Base-by-base conservation (phyloP, 2,888 invertebrate genomes). In the Toxonevra muliebris region DNA sequence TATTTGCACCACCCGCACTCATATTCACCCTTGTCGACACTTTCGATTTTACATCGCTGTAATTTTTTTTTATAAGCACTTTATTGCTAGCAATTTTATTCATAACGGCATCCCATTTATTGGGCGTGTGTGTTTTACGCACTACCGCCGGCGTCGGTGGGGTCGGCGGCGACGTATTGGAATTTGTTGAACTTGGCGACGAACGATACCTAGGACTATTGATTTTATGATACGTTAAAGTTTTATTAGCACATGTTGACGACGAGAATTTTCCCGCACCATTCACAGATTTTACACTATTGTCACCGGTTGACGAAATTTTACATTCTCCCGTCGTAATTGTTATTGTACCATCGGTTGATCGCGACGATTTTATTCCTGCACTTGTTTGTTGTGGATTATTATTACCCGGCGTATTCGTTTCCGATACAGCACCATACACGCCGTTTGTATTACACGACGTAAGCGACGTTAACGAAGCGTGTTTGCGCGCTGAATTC, bases 41-140 rank as follows among this genome's bases (percentile, higher is more conserved):
- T 85, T 94, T 93, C 58, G 96, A 94, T 85, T 96, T 96, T 45
- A 96, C 92, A 82, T 96, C 95, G 85, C 93, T 94, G 74, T 90
- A 87, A 74, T 91, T 90, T 12, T 91, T 89, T 80, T 92, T 92
- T 59, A 80, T 77, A 70, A 80, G 75, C 65, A 79, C 76, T 76
- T 91, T 90, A 69, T 89, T 90, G 73, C 90, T 90, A 54, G 91
- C 90, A 71, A 93, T 93, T 84, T 92, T 92, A 84, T 91, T 93
- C 90, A 93, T 91, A 61, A 95, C 94, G 62, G 92, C 90, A 79
- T 94, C 94, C 89, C 95, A 93, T 75, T 93, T 89, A 19, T 85
- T 85, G 52, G 82, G 79, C 61, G 80, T 74, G 61, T 76, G 77
- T 60, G 79, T 65, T 76, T 82, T 84, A 30, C 82, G 80, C 61